These are phyloP conservation scores for Rhysida immarginata DNA, from an alignment of 1,140 invertebrate species.

Conservation along the genomic window DNA sequence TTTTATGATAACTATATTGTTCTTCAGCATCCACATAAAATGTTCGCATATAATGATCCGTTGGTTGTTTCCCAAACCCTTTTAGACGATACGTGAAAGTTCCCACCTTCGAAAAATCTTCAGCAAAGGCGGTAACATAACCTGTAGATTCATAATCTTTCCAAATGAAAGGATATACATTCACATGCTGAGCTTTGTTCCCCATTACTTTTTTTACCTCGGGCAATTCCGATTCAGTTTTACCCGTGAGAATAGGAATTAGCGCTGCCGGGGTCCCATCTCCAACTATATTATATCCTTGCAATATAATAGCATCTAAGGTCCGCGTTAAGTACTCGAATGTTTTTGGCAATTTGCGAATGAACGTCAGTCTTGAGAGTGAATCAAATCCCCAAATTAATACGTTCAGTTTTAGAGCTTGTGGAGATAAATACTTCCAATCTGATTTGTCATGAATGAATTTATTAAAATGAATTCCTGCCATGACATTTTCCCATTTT, in stretches of 20 bases:
- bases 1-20: constrained; percentile 21
- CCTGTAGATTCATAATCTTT: too few relatives aligned
- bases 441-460: constrained; percentile 33
- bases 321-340: constrained; percentile 54
- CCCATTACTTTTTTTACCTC: constrained; percentile 63
- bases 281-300: constrained; percentile 58
- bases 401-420: constrained; percentile 49
- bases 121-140: constrained; percentile 56
- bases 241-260: constrained; percentile 79
- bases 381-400: constrained; percentile 86
- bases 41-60: constrained; percentile 77
- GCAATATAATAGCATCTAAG: constrained; percentile 48
- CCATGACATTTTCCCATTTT: constrained; percentile 43
- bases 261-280: constrained; percentile 87
- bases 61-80: constrained; percentile 67
- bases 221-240: constrained; percentile 72
- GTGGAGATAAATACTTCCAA: constrained; percentile 32
- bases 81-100: constrained; percentile 83
- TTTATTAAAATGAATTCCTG: constrained; percentile 37
- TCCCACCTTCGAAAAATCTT: constrained; percentile 67
- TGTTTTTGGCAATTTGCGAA: constrained; percentile 65
- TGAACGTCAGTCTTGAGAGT: constrained; percentile 68
- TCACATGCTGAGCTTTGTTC: constrained; percentile 46
- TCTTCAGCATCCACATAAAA: constrained; percentile 49
- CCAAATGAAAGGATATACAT: constrained; percentile 69